Evolutionary conservation across 2,797 vertebrate species (phyloP).

Genomic region (Paratrypauchen microcephalus): DNA sequence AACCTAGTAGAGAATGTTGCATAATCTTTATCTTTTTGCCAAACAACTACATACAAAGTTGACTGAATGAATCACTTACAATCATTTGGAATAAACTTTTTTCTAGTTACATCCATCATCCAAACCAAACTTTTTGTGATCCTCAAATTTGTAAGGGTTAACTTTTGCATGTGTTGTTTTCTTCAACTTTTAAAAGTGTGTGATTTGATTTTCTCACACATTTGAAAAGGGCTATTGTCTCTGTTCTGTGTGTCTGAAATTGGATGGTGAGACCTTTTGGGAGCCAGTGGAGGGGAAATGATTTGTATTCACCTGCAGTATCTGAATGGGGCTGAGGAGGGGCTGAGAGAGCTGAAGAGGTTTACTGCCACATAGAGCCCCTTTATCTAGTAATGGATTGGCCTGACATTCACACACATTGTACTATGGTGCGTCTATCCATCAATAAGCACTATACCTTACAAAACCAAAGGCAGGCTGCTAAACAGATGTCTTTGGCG

Average conservation of each 20-base stretch:
- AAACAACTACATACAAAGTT: not conserved
- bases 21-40: not conserved
- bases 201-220: constrained; percentile 79
- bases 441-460: constrained; percentile 47
- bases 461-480: constrained; percentile 40
- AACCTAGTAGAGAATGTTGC: not conserved
- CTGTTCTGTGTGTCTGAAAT: constrained; percentile 67
- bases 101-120: not conserved
- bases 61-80: not conserved
- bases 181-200: constrained; percentile 38
- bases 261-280: constrained; percentile 75
- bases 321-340: constrained; percentile 73
- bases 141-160: constrained; percentile 35
- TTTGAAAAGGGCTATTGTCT: constrained; percentile 76
- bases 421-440: constrained; percentile 59
- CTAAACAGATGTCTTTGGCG: constrained; percentile 36
- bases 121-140: not conserved
- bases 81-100: not conserved
- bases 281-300: constrained; percentile 74
- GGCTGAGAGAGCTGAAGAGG: constrained; percentile 38
- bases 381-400: constrained; percentile 74
- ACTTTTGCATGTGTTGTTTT: constrained; percentile 38
- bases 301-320: constrained; percentile 84
- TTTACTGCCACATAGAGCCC: constrained; percentile 56
- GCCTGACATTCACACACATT: constrained; percentile 70